Base-by-base conservation (phyloP, 1,140 invertebrate genomes). In the Neelides sp. region DNA sequence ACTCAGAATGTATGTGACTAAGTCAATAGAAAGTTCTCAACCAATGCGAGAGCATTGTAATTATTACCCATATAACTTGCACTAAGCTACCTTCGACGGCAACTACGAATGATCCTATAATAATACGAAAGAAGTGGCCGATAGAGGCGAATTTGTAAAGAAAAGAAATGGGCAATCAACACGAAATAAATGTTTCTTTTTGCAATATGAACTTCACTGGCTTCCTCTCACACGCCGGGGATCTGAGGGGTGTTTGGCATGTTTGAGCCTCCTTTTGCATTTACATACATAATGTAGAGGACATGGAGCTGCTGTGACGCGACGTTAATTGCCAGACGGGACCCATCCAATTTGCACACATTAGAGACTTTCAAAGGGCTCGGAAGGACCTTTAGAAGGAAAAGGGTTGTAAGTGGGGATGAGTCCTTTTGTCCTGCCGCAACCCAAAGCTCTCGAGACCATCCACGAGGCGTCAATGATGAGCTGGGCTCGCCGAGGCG, bases 131-230 rank as follows among this genome's bases (percentile, higher is more conserved):
- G n/a, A n/a, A n/a, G n/a, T n/a, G n/a, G n/a, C n/a, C n/a, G n/a
- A n/a, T 30, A 26, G 7, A 32, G 27, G 43, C 49, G 23, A n/a
- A 52, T 50, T 42, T 51, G 50, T 57, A 52, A 52, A 35, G 32
- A 52, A n/a, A 7, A 34, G 26, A 51, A 56, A 47, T 44, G 50
- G 50, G 50, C 50, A 52, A 57, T 52, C 50, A 52, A 56, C 51
- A 51, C 47, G 39, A 50, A 52, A 56, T 52, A 50, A 50, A 46
- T 54, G 50, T 58, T 58, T 59, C 48, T 53, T 55, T 59, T 55
- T 55, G 40, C 57, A 53, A 43, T 54, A 44, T 41, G 30, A 48
- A 49, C 28, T 23, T 42, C 10, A 23, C 27, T n/a, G n/a, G n/a
- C n/a, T n/a, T n/a, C n/a, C n/a, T n/a, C n/a, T n/a, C n/a, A n/a